Conservation (phyloP, 1,140 invertebrate genomes). For the Magallana ariakensis region DNA sequence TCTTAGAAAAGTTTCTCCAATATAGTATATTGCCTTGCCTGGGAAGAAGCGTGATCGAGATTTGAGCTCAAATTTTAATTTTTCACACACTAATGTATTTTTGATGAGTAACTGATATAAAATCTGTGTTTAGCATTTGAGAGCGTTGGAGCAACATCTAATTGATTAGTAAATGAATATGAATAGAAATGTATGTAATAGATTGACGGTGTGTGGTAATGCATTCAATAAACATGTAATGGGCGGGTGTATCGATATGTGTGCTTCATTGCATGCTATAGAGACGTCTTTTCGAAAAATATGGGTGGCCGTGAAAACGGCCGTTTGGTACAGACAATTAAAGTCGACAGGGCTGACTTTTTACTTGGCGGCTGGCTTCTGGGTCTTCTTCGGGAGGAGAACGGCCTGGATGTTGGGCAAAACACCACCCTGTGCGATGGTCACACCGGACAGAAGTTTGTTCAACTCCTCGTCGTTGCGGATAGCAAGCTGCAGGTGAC, state of each 20-base stretch:
- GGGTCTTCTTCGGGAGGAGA: constrained; percentile 74
- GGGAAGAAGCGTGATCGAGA: too few relatives aligned
- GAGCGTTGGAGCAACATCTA: neutral
- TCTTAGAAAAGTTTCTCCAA: too few relatives aligned
- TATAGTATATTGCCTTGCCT: too few relatives aligned
- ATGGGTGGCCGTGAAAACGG: constrained; percentile 45
- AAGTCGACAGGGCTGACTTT: neutral
- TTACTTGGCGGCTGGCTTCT: constrained; percentile 45
- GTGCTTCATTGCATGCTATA: neutral
- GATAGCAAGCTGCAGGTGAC: constrained; percentile 75
- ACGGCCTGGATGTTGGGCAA: constrained; percentile 76
- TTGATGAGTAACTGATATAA: neutral
- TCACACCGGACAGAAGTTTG: constrained; percentile 72
- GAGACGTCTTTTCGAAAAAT: constrained; percentile 37
- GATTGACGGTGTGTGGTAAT: neutral
- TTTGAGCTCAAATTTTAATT: too few relatives aligned
- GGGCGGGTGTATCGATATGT: too few relatives aligned
- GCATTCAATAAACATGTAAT: too few relatives aligned
- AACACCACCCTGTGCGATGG: constrained; percentile 76
- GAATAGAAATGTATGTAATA: neutral
- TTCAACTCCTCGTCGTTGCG: constrained; percentile 78
- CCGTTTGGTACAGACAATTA: constrained; percentile 6
- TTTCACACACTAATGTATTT: too few relatives aligned
- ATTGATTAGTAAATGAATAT: neutral
- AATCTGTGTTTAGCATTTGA: neutral